These are phyloP conservation scores for Sesia bembeciformis DNA, from an alignment of 2,888 invertebrate species.

Conservation along the genomic window DNA sequence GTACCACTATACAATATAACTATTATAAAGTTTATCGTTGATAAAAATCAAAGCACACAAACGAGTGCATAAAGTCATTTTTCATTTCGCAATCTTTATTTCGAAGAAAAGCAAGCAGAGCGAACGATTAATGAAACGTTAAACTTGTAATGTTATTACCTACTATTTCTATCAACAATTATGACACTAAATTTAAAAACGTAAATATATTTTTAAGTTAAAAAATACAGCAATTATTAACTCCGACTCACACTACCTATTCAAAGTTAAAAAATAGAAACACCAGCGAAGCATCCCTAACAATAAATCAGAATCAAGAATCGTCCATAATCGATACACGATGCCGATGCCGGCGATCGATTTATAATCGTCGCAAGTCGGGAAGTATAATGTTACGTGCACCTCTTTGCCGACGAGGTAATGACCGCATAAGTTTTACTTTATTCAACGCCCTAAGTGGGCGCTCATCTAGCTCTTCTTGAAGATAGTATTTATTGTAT, in stretches of 20 bases:
- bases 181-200: too few species aligned
- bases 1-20: too few species aligned
- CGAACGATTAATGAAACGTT: too few species aligned
- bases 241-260: constrained; percentile 1
- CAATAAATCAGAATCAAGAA: constrained; percentile 51
- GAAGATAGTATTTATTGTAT: background rate
- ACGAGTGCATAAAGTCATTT: too few species aligned
- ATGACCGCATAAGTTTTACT: constrained; percentile 8
- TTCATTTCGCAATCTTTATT: too few species aligned
- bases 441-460: constrained; percentile 2
- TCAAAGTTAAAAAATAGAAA: constrained; percentile 9
- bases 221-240: too few species aligned
- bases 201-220: too few species aligned
- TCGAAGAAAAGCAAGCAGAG: too few species aligned
- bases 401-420: background rate
- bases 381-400: constrained; percentile 23
- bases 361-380: constrained; percentile 36
- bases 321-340: constrained; percentile 45
- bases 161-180: too few species aligned
- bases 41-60: too few species aligned
- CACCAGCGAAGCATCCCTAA: constrained; percentile 1
- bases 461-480: background rate
- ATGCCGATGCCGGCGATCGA: constrained; percentile 32
- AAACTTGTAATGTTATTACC: too few species aligned
- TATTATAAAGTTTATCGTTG: too few species aligned